Base-by-base conservation (phyloP, 2,797 vertebrate species). In the Synaphobranchus kaupii region DNA sequence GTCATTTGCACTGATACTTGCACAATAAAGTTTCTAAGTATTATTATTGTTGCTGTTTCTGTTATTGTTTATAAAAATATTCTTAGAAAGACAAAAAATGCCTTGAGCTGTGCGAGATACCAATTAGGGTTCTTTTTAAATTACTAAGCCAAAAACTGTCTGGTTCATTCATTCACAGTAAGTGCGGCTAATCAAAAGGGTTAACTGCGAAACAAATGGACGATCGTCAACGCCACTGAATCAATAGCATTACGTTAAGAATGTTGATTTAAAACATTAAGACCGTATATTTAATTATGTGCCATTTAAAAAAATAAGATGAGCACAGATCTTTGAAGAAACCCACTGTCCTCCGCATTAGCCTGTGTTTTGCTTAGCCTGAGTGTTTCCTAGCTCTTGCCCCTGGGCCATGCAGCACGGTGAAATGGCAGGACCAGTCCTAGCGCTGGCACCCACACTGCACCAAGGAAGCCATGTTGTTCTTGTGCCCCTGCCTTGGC, bases 391-490 rank as follows among this genome's bases (percentile, higher is more conserved):
- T 66, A 22, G 3, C 76, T 88, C 58, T 34, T 50, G 84, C 66
- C 68, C 87, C 52, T 76, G 66, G 44, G 63, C 73, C 47, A 54
- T 83, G 84, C 44, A 86, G 84, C 85, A 83, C 85, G 84, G 83
- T 87, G 89, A 88, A 90, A 90, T 58, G 71, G 52, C 87, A 88
- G 86, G 71, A 82, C 54, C 80, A 87, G 86, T 85, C 71, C 85
- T 87, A 84, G 68, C 84, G 84, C 84, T 86, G 87, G 56, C 89
- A 89, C 80, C 68, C 66, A 88, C 89, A 86, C 83, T n/a, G 84
- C 89, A 76, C 81, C 50, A 86, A 68, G 89, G 86, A 85, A 90
- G 89, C 90, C 91, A 92, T 91, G 84, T 88, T 90, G 88, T 89
- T 84, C 86, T 87, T 89, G 86, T 88, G 87, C 83, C 86, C 81